These are phyloP conservation scores for Phalacrocorax brasilianus DNA, from an alignment of 2,113 vertebrate genomes.

Conservation along the genomic window DNA sequence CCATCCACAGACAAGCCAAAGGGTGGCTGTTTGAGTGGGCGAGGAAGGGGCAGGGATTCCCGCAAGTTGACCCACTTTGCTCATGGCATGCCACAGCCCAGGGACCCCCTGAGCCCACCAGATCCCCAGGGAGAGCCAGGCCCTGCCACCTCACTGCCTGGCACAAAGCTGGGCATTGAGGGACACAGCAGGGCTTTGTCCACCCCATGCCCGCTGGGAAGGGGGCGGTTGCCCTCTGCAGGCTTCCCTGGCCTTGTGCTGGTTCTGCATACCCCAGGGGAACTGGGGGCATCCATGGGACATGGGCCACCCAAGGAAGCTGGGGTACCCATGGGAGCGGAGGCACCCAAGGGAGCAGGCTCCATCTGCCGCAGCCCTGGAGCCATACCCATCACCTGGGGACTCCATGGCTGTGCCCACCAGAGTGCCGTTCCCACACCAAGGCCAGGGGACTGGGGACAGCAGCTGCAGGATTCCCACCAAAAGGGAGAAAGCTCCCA, in stretches of 20 bases:
- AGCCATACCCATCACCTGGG: accelerated
- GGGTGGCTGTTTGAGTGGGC: neutral
- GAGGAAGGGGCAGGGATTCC: neutral
- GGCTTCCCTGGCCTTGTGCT: neutral
- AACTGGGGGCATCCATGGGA: neutral
- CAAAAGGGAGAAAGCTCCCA: neutral
- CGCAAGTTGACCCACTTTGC: neutral
- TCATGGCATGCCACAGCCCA: neutral
- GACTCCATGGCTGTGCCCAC: neutral
- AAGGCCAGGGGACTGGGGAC: no score
- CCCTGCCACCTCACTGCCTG: constrained; percentile 34
- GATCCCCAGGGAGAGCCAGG: neutral
- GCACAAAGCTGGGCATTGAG: constrained; percentile 43
- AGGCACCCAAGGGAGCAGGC: neutral
- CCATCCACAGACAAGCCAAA: neutral
- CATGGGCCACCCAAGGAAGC: neutral
- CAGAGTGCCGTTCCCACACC: accelerated
- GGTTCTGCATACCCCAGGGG: neutral
- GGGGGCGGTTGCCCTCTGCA: constrained; percentile 52
- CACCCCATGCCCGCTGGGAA: neutral
- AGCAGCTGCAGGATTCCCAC: neutral
- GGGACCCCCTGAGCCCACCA: neutral
- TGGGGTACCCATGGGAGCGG: neutral
- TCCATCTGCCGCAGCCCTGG: neutral
- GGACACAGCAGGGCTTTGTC: constrained; percentile 60